Evolutionary conservation across 2,888 invertebrate species (phyloP).

Genomic region (Agelastica alni): DNA sequence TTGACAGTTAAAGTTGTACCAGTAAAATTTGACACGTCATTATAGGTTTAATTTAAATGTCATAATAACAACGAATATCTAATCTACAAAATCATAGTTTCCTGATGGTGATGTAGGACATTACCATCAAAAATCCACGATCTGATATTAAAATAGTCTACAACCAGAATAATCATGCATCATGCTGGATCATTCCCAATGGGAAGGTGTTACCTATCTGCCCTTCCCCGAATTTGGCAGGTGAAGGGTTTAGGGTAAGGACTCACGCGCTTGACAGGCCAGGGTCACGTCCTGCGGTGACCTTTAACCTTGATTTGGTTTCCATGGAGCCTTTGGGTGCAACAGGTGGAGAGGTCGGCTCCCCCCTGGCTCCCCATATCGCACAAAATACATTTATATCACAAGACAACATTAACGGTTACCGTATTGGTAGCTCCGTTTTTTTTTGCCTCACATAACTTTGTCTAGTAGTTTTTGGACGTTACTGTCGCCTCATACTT

Average conservation of each 20-base stretch:
- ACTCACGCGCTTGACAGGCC: conserved; percentile 60
- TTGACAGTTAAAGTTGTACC: too few relatives aligned
- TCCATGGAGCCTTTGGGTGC: conserved; percentile 67
- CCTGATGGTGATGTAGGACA: too few relatives aligned
- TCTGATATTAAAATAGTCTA: too few relatives aligned
- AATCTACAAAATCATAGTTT: too few relatives aligned
- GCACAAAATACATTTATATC: conserved; percentile 9
- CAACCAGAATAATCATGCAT: conserved; percentile 2
- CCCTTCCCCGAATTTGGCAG: conserved; percentile 46
- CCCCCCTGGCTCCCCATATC: conserved; percentile 38
- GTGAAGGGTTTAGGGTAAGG: conserved; percentile 40
- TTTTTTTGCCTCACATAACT: conserved; percentile 8
- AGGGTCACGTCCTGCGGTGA: conserved; percentile 74
- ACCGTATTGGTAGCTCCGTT: conserved; percentile 23
- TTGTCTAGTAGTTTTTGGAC: neutral
- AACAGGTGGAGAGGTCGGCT: conserved; percentile 41
- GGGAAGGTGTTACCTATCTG: conserved; percentile 47
- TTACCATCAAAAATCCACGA: too few relatives aligned
- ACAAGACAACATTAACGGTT: conserved; percentile 37
- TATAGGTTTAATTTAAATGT: too few relatives aligned
- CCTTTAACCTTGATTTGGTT: conserved; percentile 81
- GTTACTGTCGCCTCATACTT: too few relatives aligned
- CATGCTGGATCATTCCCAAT: neutral
- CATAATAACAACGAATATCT: too few relatives aligned
- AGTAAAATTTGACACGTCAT: too few relatives aligned